phyloP scores from a whole-genome alignment of 2,888 invertebrate genomes.

The Hydrotaea diabolus region DNA sequence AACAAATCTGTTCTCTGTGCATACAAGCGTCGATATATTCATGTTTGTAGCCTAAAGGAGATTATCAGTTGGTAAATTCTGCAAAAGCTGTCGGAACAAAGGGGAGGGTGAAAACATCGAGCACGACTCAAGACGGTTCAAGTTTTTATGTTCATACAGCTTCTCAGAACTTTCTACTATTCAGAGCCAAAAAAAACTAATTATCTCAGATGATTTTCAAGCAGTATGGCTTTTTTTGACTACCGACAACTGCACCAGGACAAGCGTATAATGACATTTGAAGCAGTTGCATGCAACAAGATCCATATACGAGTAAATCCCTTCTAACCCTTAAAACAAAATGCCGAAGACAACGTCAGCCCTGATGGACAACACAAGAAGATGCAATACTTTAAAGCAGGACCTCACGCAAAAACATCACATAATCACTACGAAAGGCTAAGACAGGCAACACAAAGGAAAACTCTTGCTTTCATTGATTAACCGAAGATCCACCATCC shows the following conservation, averaged over 20 bases:
- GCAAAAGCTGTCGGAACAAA: too few species aligned
- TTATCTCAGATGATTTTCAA: too few species aligned
- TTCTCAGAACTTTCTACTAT: too few species aligned
- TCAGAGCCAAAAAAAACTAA: too few species aligned
- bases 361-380: neutral
- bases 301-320: neutral
- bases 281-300: neutral
- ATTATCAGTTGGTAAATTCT: too few species aligned
- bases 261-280: neutral
- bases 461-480: conserved; percentile 61
- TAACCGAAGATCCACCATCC: conserved; percentile 17
- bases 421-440: neutral
- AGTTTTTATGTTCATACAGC: too few species aligned
- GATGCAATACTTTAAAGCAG: neutral
- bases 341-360: neutral
- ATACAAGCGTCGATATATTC: too few species aligned
- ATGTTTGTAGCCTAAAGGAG: too few species aligned
- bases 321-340: conserved; percentile 10
- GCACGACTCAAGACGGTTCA: too few species aligned
- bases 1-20: too few species aligned
- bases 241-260: neutral
- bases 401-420: conserved; percentile 33
- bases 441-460: neutral
- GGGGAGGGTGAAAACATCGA: too few species aligned
- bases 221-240: neutral